A percentile compares a stretch with the other conserved stretches of the same genome.
These are phyloP conservation scores for Hippolais icterina DNA, from an alignment of 2,113 vertebrate genomes.

Conservation along the genomic window DNA sequence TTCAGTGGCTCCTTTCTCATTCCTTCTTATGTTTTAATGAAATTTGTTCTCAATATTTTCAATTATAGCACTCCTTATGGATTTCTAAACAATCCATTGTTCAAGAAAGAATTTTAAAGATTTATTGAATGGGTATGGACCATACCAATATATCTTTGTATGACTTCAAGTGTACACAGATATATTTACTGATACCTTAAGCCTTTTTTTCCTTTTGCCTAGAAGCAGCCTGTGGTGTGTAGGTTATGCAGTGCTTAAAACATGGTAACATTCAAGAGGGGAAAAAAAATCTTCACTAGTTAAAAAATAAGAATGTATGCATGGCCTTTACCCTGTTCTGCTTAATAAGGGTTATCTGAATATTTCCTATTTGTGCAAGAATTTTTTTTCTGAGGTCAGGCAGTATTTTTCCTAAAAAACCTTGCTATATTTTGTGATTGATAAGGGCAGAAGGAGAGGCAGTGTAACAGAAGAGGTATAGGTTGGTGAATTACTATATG, in stretches of 20 bases:
- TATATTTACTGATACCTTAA: not conserved
- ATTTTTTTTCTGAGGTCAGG: not conserved
- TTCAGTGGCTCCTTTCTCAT: not conserved
- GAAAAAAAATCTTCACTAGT: not conserved
- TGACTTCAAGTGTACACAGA: not conserved
- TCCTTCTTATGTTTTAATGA: not conserved
- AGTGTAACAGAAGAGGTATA: not conserved
- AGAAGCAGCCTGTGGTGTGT: not conserved
- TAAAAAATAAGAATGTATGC: not conserved
- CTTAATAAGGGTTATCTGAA: not conserved
- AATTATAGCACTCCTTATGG: not conserved
- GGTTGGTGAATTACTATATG: not conserved
- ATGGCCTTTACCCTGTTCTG: not conserved
- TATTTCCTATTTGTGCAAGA: not conserved
- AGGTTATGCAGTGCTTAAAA: not conserved
- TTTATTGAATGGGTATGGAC: not conserved
- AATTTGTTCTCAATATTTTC: not conserved
- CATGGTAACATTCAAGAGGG: not conserved
- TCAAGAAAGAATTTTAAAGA: not conserved
- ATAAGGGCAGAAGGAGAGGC: not conserved
- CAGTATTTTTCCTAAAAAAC: not conserved
- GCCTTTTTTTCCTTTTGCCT: not conserved
- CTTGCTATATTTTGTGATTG: not conserved
- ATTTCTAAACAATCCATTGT: not conserved
- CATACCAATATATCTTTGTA: fast-evolving